Evolutionary conservation across 2,797 vertebrate genomes (phyloP).

Genomic region (Geotrypetes seraphini): DNA sequence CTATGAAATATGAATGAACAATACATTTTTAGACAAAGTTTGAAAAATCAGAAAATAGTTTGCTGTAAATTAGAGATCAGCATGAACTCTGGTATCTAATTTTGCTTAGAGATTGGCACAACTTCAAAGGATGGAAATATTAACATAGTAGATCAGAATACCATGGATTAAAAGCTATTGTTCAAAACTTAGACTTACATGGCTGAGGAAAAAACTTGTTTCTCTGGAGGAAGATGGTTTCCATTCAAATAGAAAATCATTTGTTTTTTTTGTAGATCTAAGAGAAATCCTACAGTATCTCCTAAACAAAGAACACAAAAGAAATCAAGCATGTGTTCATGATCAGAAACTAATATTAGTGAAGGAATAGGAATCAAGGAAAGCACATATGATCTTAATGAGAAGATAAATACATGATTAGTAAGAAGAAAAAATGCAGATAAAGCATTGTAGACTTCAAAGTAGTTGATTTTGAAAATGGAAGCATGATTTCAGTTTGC

Average conservation of each 20-base stretch:
- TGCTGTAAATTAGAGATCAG: too few relatives aligned
- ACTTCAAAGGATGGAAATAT: conserved; percentile 8
- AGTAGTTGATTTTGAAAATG: conserved; percentile 1
- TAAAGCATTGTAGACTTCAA: background rate
- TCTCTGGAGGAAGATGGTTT: conserved; percentile 90
- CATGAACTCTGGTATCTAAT: too few relatives aligned
- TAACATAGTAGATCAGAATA: background rate
- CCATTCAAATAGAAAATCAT: conserved; percentile 98
- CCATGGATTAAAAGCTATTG: background rate
- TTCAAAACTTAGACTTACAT: conserved; percentile 63
- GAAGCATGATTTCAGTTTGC: conserved; percentile 1
- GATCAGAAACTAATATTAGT: too few relatives aligned
- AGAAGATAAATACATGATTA: background rate
- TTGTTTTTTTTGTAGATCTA: conserved; percentile 95
- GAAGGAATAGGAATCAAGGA: too few relatives aligned
- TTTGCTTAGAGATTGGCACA: background rate
- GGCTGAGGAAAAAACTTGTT: conserved; percentile 95
- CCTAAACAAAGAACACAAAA: conserved; percentile 56
- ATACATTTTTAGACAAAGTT: too few relatives aligned
- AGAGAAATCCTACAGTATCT: conserved; percentile 90
- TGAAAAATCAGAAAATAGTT: too few relatives aligned
- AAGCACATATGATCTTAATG: too few relatives aligned
- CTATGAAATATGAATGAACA: too few relatives aligned
- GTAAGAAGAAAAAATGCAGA: background rate
- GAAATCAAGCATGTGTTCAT: too few relatives aligned